Conservation (phyloP, 2,113 vertebrate genomes). For the Amazona vittata region DNA sequence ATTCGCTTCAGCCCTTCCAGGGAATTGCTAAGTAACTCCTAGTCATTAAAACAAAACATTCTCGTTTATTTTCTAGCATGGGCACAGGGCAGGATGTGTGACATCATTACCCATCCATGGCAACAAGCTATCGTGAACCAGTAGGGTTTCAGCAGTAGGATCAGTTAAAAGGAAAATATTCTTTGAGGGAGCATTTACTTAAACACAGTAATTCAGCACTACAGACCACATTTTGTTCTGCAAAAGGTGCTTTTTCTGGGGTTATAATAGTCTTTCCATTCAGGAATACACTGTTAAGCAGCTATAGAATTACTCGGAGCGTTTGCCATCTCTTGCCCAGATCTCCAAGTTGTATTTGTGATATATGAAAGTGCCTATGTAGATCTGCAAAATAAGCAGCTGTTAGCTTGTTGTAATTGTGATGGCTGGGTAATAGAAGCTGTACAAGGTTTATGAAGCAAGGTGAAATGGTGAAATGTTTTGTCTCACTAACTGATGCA, state of each 20-base stretch:
- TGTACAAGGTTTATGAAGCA: background rate
- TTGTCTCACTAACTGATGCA: background rate
- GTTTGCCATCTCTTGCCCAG: background rate
- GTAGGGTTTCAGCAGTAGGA: background rate
- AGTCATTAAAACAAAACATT: slow-evolving; percentile 2
- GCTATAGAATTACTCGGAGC: background rate
- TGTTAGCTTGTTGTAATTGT: background rate
- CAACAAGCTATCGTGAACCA: background rate
- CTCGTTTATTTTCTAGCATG: slow-evolving; percentile 8
- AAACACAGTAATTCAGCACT: background rate
- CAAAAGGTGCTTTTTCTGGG: background rate
- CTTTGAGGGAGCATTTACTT: background rate
- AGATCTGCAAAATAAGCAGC: background rate
- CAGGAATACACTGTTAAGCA: background rate
- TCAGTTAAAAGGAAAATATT: background rate
- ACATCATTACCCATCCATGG: slow-evolving; percentile 25
- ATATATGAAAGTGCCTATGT: background rate
- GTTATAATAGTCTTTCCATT: background rate
- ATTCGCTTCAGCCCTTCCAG: slow-evolving; percentile 10
- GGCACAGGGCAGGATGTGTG: slow-evolving; percentile 12
- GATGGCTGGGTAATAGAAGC: background rate
- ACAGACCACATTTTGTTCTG: background rate
- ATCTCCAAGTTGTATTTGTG: background rate
- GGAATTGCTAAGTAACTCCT: background rate
- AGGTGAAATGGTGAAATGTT: background rate